Evolutionary conservation across 2,113 vertebrate genomes (phyloP), one percentile per base, ranked within the genome.

Genomic region (Rhegmatorhina hoffmannsi): DNA sequence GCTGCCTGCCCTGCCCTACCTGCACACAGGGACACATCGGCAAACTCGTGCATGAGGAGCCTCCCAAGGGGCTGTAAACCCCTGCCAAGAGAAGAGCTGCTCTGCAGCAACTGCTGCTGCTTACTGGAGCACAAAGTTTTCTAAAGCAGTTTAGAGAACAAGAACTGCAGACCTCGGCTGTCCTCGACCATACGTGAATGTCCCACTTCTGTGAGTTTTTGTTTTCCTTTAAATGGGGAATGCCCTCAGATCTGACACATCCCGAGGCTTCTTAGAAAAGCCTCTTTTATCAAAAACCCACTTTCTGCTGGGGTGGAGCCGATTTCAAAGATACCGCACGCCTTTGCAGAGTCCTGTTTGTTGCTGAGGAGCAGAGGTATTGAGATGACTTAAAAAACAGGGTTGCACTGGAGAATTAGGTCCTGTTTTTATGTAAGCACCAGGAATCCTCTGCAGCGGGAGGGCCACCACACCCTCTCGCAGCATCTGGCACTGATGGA

Each of bases 111-210:
- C 21, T 1, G 7, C 91, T 43, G 81, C 56, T 50, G 86, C 89
- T 76, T 7, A 18, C 5, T 2, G 0, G 50, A 43, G 74, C 6
- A 1, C 49, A 3, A 9, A 4, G 5, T 29, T 59, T 17, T 7
- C 3, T 24, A 5, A 43, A 36, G 36, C 52, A 75, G 38, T 1
- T 10, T 40, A 13, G 11, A 38, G 75, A 40, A 9, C 18, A 7
- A 38, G 73, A 76, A 13, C 25, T 2, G 0, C 64, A 17, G 53
- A 18, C 7, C 55, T 36, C 7, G 0, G 43, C 38, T 17, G 24
- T 10, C 23, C 31, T 46, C 4, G 0, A 53, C 26, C 33, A 1
- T 2, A 28, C 1, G 0, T 1, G 1, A 10, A 3, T 3, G 1
- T n/a, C 69, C 56, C 40, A 13, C 1, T 26, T 11, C 58, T 12